Evolutionary conservation across 2,113 vertebrate species (phyloP).

Genomic region (Irena cyanogastra): DNA sequence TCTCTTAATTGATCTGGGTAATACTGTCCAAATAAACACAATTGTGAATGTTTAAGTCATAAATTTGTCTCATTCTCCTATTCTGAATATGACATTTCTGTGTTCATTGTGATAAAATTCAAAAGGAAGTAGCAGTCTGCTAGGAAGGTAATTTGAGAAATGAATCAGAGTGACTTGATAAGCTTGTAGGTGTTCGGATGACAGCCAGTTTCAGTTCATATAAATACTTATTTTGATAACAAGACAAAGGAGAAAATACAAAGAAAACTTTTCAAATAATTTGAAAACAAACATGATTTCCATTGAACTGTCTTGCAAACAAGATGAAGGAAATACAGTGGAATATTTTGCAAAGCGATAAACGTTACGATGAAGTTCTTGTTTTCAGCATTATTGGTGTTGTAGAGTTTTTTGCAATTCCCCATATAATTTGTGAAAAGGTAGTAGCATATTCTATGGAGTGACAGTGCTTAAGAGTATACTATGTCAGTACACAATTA

Average conservation of each 20-base stretch:
- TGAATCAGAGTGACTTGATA: conserved; percentile 11
- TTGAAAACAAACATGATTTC: not conserved
- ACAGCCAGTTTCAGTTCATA: not conserved
- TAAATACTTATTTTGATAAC: conserved; percentile 18
- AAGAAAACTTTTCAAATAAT: not conserved
- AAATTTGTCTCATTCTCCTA: not conserved
- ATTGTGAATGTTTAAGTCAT: not conserved
- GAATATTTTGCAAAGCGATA: not conserved
- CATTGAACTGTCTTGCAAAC: not conserved
- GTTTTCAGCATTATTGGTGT: not conserved
- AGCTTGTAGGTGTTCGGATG: conserved; percentile 10
- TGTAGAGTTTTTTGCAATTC: not conserved
- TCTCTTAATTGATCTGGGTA: not conserved
- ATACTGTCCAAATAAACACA: not conserved
- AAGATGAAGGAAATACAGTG: not conserved
- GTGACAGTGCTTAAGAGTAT: not conserved
- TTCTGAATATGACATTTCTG: not conserved
- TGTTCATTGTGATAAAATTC: not conserved
- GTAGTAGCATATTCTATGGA: not conserved
- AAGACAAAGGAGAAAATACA: not conserved
- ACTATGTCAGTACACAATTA: not conserved
- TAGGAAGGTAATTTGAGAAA: conserved; percentile 13
- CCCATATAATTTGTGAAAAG: not conserved
- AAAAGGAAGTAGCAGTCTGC: not conserved
- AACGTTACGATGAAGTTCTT: not conserved